phyloP scores from a whole-genome alignment of 2,797 vertebrate genomes.

The Podarcis lilfordi region DNA sequence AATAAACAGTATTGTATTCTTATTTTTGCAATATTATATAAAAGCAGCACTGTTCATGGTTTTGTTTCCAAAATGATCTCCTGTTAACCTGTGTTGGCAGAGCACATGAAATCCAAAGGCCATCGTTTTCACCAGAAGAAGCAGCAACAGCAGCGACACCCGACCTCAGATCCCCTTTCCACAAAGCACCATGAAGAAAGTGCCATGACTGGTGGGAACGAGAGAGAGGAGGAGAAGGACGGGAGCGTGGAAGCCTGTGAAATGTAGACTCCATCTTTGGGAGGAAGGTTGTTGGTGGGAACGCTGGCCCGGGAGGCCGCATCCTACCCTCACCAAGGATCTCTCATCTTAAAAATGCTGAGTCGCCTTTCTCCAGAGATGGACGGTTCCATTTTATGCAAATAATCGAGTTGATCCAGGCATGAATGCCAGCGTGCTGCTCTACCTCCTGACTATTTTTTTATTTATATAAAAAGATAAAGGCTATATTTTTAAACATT shows the following conservation, averaged over 20 bases:
- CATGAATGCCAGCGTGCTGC: neutral
- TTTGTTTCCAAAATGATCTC: neutral
- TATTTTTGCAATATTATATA: neutral
- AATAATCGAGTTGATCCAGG: neutral
- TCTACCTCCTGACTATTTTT: neutral
- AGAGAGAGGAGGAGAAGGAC: neutral
- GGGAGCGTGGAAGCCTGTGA: neutral
- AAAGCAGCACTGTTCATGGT: neutral
- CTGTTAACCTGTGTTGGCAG: slow-evolving; percentile 66
- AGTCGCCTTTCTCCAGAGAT: too few relatives aligned
- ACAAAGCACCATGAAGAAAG: slow-evolving; percentile 8
- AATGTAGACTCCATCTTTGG: slow-evolving; percentile 31
- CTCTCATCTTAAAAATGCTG: too few relatives aligned
- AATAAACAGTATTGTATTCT: neutral
- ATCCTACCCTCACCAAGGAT: too few relatives aligned
- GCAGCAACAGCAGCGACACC: slow-evolving; percentile 79
- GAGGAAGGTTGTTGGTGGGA: neutral
- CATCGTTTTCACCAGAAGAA: slow-evolving; percentile 89
- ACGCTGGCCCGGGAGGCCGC: too few relatives aligned
- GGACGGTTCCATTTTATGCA: neutral
- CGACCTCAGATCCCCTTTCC: slow-evolving; percentile 12
- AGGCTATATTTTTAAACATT: neutral
- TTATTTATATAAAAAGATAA: neutral
- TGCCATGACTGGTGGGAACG: neutral
- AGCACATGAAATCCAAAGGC: slow-evolving; percentile 91